Base-by-base conservation (phyloP, 1,140 invertebrate species). In the Alviniconcha marisindica region DNA sequence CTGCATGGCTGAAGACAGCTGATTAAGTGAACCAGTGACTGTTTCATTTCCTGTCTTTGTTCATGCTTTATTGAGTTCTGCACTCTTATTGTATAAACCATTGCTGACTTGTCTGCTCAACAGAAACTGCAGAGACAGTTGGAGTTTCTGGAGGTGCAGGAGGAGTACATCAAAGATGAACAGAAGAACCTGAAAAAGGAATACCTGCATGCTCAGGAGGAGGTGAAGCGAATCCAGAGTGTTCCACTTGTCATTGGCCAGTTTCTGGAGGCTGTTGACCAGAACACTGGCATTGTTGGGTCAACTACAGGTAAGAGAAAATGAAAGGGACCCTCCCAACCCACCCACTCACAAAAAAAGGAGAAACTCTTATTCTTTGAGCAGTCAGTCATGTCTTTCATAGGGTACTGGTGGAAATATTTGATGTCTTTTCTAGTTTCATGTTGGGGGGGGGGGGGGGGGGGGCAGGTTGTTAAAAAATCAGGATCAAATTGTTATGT, bases 131-230 rank as follows among this genome's bases (percentile, higher is more conserved):
- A 99, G 94, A 95, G 97, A 86, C 97, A 98, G 93, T 92, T 99
- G n/a, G 97, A 99, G 93, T 99, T 99, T 93, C 94, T 99, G 3
- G 96, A 98, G 93, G 98, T 99, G 24, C 98, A 99, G 95, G 98
- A 99, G 94, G 98, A 99, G 90, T 99, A 99, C 90, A 98, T 99
- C 73, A 99, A 99, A 94, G 97, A 99, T 95, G 98, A 99, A 92
- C 98, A 98, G 91, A 96, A 98, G 73, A 99, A 99, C 93, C 94
- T 99, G 51, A 99, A 99, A 90, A 99, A 99, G 89, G 98, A 99
- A 93, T 98, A 99, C 91, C 94, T 99, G 1, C 98, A 99, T 94
- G 98, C 98, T 44, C 98, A 99, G 93, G 98, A 99, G 94, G 98
- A 96, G 94, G 97, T 99, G 0, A 99, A 99, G 92, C 95, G 98